A percentile compares a stretch with the other conserved stretches of the same genome.
Evolutionary conservation across 2,797 vertebrate species (phyloP).

Genomic region (Lateolabrax maculatus): DNA sequence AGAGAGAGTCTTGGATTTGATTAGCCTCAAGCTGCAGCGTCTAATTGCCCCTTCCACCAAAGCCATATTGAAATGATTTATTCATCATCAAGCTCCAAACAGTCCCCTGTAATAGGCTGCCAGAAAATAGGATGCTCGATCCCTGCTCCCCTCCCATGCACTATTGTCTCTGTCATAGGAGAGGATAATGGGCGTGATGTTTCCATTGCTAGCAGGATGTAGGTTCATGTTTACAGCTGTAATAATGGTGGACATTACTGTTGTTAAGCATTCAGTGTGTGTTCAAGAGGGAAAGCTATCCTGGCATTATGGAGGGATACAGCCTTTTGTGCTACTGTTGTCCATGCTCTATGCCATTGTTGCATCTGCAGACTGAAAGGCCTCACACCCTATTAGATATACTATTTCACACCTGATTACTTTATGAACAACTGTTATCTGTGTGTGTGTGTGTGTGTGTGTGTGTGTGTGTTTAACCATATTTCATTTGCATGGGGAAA

Average conservation of each 20-base stretch:
- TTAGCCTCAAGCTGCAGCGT: slow-evolving; percentile 81
- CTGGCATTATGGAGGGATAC: slow-evolving; percentile 26
- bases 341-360: slow-evolving; percentile 19
- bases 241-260: slow-evolving; percentile 65
- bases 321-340: slow-evolving; percentile 33
- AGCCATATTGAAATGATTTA: slow-evolving; percentile 86
- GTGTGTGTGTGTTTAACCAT: slow-evolving; percentile 22
- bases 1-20: slow-evolving; percentile 77
- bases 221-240: slow-evolving; percentile 70
- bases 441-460: slow-evolving; percentile 16
- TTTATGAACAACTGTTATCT: slow-evolving; percentile 30
- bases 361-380: slow-evolving; percentile 35
- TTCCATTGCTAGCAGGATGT: slow-evolving; percentile 65
- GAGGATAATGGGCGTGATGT: slow-evolving; percentile 73
- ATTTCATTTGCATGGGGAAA: slow-evolving; percentile 44
- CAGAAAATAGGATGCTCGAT: slow-evolving; percentile 70
- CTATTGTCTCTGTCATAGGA: slow-evolving; percentile 71
- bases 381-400: slow-evolving; percentile 7
- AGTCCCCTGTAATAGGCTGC: slow-evolving; percentile 71
- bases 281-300: slow-evolving; percentile 31
- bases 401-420: slow-evolving; percentile 32
- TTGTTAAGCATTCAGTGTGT: slow-evolving; percentile 60
- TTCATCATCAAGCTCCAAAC: slow-evolving; percentile 81
- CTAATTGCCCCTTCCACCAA: slow-evolving; percentile 82
- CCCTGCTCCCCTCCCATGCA: slow-evolving; percentile 56